phyloP scores from a whole-genome alignment of 2,113 vertebrate species.

The Mustela nigripes region DNA sequence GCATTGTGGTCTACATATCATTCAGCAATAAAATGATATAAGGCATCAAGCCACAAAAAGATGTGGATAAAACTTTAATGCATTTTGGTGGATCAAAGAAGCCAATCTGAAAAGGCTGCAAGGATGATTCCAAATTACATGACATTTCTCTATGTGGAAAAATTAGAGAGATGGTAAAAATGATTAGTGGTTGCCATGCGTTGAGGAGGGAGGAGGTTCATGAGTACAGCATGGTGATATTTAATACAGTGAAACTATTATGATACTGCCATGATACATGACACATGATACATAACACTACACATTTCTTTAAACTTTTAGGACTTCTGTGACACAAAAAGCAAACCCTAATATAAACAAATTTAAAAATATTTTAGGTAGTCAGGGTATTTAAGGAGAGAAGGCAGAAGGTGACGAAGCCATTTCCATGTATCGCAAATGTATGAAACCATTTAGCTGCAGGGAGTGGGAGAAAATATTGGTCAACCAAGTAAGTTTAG shows the following conservation, averaged over 20 bases:
- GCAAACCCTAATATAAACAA: neutral
- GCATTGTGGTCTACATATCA: neutral
- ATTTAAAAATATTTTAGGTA: neutral
- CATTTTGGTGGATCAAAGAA: neutral
- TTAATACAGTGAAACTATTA: neutral
- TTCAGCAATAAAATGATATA: neutral
- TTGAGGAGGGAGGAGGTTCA: neutral
- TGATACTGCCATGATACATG: neutral
- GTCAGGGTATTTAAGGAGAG: neutral
- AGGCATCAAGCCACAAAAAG: neutral
- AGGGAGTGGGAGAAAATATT: neutral
- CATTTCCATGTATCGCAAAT: neutral
- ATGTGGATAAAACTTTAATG: neutral
- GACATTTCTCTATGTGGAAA: neutral
- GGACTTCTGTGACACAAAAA: neutral
- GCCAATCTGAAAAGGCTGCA: neutral
- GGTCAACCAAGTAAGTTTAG: neutral
- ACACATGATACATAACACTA: neutral
- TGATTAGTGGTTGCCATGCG: neutral
- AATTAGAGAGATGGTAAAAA: neutral
- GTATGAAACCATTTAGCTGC: neutral
- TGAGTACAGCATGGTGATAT: neutral
- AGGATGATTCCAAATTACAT: neutral
- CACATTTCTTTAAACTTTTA: neutral
- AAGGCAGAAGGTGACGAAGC: neutral